phyloP scores from a whole-genome alignment of 2,797 vertebrate genomes.

The Cygnus olor region DNA sequence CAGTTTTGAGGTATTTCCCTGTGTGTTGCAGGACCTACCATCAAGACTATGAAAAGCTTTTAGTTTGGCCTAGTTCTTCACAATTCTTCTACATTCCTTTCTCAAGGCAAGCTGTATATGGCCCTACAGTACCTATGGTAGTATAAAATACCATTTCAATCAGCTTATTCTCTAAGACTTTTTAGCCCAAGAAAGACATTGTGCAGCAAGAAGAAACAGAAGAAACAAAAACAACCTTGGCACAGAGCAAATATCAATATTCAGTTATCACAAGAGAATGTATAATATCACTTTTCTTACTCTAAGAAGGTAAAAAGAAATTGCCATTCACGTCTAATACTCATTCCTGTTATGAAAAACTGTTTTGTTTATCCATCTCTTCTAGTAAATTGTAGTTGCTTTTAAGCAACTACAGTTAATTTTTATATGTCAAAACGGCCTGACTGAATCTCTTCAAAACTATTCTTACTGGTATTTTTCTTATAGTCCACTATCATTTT shows the following conservation, averaged over 20 bases:
- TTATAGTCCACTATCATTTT: background rate
- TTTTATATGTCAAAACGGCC: background rate
- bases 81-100: background rate
- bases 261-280: background rate
- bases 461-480: background rate
- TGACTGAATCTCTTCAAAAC: background rate
- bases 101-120: background rate
- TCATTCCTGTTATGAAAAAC: background rate
- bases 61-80: background rate
- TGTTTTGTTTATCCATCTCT: background rate
- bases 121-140: background rate
- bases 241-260: background rate
- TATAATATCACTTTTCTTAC: background rate
- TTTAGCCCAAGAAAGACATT: background rate
- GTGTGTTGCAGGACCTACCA: background rate
- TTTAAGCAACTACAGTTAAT: background rate
- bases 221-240: background rate
- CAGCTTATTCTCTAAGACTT: background rate
- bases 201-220: background rate
- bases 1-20: background rate
- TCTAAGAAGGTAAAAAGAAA: background rate
- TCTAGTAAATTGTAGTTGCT: background rate
- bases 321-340: rapidly evolving
- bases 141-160: background rate
- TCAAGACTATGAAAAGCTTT: background rate